These are phyloP conservation scores for Gasterosteus nipponicus DNA, from an alignment of 2,113 vertebrate genomes.

Conservation along the genomic window DNA sequence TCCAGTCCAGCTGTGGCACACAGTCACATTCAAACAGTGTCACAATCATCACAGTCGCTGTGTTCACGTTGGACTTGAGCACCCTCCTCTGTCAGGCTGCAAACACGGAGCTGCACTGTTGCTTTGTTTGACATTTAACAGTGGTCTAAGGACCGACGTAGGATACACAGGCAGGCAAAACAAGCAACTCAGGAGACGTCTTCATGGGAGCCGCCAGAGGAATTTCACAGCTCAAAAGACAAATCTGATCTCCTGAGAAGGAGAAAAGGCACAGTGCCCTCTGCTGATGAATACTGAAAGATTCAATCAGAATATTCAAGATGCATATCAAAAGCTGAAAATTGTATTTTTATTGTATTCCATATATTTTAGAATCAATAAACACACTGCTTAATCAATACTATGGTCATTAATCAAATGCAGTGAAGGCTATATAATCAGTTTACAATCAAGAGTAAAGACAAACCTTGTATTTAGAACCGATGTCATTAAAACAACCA, in stretches of 20 bases:
- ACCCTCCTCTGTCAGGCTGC: constrained; percentile 42
- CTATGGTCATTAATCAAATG: neutral
- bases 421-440: neutral
- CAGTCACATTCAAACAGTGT: constrained; percentile 66
- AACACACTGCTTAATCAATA: neutral
- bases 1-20: constrained; percentile 50
- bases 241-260: constrained; percentile 7
- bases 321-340: neutral
- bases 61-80: constrained; percentile 36
- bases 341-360: neutral
- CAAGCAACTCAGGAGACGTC: constrained; percentile 50
- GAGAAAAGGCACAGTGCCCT: constrained; percentile 56
- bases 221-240: constrained; percentile 61
- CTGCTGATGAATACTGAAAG: constrained; percentile 51
- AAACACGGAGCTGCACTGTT: constrained; percentile 13
- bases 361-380: neutral
- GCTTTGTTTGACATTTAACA: constrained; percentile 34
- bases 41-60: constrained; percentile 47
- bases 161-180: constrained; percentile 48
- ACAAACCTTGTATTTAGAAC: neutral
- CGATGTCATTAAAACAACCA: neutral
- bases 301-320: no score
- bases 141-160: constrained; percentile 33
- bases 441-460: neutral
- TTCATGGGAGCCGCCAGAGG: constrained; percentile 64